Conservation (phyloP, 1,140 invertebrate species). For the Alviniconcha marisindica region DNA sequence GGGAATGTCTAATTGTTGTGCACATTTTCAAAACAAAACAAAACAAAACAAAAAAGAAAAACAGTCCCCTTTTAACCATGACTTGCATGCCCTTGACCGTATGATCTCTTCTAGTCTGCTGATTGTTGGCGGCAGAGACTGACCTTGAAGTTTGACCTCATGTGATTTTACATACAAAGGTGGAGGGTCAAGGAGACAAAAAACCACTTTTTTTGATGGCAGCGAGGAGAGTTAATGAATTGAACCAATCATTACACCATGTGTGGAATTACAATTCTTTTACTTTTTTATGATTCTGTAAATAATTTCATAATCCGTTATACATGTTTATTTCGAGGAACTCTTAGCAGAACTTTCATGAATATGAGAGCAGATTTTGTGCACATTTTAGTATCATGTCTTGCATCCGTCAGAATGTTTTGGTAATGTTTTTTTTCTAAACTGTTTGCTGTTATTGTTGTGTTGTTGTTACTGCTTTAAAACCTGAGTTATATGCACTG, state of each 20-base stretch:
- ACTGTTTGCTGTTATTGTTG: too few species aligned
- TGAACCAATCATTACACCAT: too few species aligned
- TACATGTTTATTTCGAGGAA: neutral
- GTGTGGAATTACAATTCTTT: too few species aligned
- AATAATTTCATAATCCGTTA: neutral
- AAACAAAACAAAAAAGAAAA: too few species aligned
- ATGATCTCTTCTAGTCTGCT: slow-evolving; percentile 12
- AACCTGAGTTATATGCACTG: too few species aligned
- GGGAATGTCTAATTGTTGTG: neutral
- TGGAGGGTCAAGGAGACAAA: neutral
- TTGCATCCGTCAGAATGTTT: too few species aligned
- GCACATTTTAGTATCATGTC: neutral
- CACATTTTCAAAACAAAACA: neutral
- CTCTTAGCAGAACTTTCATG: neutral
- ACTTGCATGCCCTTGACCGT: slow-evolving; percentile 8
- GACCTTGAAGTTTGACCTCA: slow-evolving; percentile 9
- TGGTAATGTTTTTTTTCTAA: too few species aligned
- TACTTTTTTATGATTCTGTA: neutral
- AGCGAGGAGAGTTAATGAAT: neutral
- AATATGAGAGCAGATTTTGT: neutral
- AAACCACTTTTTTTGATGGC: slow-evolving; percentile 2
- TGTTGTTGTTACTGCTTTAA: too few species aligned
- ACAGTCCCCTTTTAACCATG: slow-evolving; percentile 7
- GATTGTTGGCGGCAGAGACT: neutral
- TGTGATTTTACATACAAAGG: neutral